A percentile compares a stretch with the other conserved stretches of the same genome.
phyloP scores from a whole-genome alignment of 2,113 vertebrate species.

The Trogon surrucura region DNA sequence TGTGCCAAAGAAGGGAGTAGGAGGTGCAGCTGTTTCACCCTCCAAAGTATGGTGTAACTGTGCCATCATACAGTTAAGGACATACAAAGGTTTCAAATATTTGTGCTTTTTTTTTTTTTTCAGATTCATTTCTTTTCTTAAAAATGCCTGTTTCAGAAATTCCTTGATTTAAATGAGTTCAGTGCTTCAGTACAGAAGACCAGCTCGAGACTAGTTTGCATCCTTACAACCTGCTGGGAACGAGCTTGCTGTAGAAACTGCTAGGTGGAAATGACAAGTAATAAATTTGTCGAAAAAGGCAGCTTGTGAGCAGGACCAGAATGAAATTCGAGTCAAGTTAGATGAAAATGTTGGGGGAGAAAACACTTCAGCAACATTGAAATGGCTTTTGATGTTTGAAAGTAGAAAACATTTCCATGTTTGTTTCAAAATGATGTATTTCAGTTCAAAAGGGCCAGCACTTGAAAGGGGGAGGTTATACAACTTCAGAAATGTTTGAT shows the following conservation, averaged over 20 bases:
- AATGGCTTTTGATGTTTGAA: conserved; percentile 12
- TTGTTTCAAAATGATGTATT: conserved; percentile 17
- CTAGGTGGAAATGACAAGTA: conserved; percentile 33
- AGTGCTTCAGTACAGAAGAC: not conserved
- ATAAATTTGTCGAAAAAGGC: not conserved
- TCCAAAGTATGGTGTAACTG: not conserved
- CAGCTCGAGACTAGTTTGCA: not conserved
- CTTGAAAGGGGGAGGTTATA: not conserved
- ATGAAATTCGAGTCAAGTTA: conserved; percentile 26
- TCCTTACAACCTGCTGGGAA: not conserved
- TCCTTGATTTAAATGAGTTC: not conserved
- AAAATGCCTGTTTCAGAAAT: not conserved
- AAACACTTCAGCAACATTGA: not conserved
- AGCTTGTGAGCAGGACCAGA: not conserved
- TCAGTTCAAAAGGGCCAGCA: not conserved
- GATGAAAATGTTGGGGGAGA: not conserved
- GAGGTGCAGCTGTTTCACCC: not conserved
- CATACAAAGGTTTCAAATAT: not conserved
- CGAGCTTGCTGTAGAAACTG: not conserved
- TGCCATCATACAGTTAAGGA: not conserved
- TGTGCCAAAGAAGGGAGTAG: not conserved
- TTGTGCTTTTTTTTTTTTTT: not conserved
- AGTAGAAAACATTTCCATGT: not conserved
- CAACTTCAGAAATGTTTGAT: not conserved
- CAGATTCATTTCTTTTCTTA: not conserved